Percentiles rank a stretch among this genome's conserved stretches.
phyloP scores from a whole-genome alignment of 2,888 invertebrate genomes.

The Fragum fragum region DNA sequence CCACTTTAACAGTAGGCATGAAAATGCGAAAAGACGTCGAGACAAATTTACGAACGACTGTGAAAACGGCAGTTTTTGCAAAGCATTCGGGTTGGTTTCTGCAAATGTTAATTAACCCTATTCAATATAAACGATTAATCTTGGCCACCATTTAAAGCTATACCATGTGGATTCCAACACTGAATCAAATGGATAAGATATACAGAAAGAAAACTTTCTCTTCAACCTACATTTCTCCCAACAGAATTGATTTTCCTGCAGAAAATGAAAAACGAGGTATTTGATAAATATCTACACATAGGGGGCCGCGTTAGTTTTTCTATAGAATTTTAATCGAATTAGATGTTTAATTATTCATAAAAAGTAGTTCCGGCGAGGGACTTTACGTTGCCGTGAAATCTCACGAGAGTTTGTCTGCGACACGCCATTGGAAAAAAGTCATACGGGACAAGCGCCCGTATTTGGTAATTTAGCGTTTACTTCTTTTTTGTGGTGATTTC shows the following conservation, averaged over 20 bases:
- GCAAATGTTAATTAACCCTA: too few species aligned
- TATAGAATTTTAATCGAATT: slow-evolving; percentile 35
- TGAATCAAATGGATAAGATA: background rate
- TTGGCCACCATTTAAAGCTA: too few species aligned
- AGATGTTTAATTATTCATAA: slow-evolving; percentile 41
- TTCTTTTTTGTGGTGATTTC: too few species aligned
- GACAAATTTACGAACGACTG: too few species aligned
- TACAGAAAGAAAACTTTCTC: background rate
- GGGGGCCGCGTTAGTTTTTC: background rate
- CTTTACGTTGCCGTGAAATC: slow-evolving; percentile 3
- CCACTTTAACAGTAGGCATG: too few species aligned
- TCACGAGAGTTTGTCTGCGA: slow-evolving; percentile 6
- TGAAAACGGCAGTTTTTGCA: too few species aligned
- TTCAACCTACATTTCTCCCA: background rate
- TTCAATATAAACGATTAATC: too few species aligned
- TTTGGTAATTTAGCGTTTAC: background rate
- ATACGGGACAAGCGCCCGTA: slow-evolving; percentile 2
- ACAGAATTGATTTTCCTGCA: slow-evolving; percentile 1
- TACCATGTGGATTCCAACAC: too few species aligned
- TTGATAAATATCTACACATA: slow-evolving; percentile 1
- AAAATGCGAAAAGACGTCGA: too few species aligned
- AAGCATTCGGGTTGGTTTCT: too few species aligned
- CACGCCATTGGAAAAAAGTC: slow-evolving; percentile 6
- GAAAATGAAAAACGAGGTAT: background rate
- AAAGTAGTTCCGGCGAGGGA: slow-evolving; percentile 27